Evolutionary conservation across 2,113 vertebrate species (phyloP).

Genomic region (Rhegmatorhina hoffmannsi): DNA sequence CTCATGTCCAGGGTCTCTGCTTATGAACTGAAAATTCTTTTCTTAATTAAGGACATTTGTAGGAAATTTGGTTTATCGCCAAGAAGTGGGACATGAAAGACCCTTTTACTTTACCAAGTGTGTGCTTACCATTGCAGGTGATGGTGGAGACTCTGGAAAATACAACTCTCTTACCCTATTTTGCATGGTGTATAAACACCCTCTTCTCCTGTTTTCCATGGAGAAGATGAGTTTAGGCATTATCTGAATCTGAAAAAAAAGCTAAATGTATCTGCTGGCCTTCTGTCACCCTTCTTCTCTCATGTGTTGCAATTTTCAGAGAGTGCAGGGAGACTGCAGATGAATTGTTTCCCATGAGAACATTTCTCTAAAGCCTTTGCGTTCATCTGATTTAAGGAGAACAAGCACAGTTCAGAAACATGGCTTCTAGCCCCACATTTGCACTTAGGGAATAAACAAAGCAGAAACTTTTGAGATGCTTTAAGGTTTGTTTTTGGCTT

Average conservation of each 20-base stretch:
- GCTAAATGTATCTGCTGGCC: neutral
- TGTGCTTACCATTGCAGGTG: neutral
- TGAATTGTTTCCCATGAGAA: neutral
- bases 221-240: neutral
- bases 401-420: neutral
- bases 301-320: neutral
- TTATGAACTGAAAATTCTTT: neutral
- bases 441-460: neutral
- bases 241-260: neutral
- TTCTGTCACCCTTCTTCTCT: neutral
- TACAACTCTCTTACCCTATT: neutral
- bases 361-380: neutral
- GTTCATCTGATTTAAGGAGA: neutral
- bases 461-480: neutral
- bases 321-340: neutral
- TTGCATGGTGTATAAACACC: neutral
- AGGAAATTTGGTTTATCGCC: neutral
- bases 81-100: neutral
- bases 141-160: neutral
- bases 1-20: neutral
- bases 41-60: neutral
- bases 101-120: neutral
- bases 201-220: neutral
- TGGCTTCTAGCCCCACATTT: neutral
- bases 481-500: neutral